These are phyloP conservation scores for Ceramica pisi DNA, from an alignment of 2,888 invertebrate genomes.

Conservation along the genomic window DNA sequence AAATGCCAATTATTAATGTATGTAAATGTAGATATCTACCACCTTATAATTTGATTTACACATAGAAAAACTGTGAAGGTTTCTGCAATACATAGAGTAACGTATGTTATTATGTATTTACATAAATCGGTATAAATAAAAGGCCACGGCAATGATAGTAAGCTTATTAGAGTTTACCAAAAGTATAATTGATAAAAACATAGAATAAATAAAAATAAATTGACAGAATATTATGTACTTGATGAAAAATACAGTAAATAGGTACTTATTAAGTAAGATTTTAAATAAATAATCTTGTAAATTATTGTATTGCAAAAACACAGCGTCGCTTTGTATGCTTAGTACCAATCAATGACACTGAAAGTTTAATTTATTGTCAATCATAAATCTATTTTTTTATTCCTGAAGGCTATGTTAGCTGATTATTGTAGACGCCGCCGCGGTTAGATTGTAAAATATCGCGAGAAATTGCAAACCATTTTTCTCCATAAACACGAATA, in stretches of 20 bases:
- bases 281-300: background rate
- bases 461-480: too few relatives aligned
- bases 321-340: background rate
- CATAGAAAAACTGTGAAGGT: constrained; percentile 16
- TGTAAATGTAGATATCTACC: constrained; percentile 17
- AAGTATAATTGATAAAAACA: constrained; percentile 12
- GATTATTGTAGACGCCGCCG: too few relatives aligned
- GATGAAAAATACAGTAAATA: background rate
- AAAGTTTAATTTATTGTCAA: background rate
- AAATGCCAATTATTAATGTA: constrained; percentile 11
- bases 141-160: constrained; percentile 17
- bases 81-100: constrained; percentile 11
- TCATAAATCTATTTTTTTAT: background rate
- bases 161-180: constrained; percentile 8
- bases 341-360: background rate
- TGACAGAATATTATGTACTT: background rate
- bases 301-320: background rate
- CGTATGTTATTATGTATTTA: constrained; percentile 28
- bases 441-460: too few relatives aligned
- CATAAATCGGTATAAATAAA: constrained; percentile 9
- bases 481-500: too few relatives aligned
- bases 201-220: background rate
- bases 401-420: background rate
- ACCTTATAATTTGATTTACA: constrained; percentile 17
- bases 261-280: background rate